Percentiles rank a stretch among this genome's conserved stretches.
Evolutionary conservation across 1,140 invertebrate species (phyloP).

Genomic region (Drosophila triauraria): DNA sequence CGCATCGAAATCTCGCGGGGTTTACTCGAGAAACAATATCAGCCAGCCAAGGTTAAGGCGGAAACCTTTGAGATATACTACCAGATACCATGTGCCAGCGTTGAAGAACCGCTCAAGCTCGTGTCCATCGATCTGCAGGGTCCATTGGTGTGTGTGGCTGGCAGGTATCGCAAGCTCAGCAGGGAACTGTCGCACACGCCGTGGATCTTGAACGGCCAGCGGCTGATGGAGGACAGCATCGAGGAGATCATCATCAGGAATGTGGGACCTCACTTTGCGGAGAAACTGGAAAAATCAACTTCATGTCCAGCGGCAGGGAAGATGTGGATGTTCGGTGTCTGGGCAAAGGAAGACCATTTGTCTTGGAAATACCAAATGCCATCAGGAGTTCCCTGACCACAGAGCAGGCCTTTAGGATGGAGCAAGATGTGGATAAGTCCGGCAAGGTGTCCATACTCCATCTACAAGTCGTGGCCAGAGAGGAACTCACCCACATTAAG

Average conservation of each 20-base stretch:
- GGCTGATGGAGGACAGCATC: slow-evolving; percentile 93
- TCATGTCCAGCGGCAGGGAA: slow-evolving; percentile 96
- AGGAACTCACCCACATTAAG: slow-evolving; percentile 91
- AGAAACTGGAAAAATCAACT: slow-evolving; percentile 86
- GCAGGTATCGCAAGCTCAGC: slow-evolving; percentile 95
- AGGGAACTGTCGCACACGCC: slow-evolving; percentile 96
- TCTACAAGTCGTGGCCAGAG: slow-evolving; percentile 89
- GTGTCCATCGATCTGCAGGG: slow-evolving; percentile 86
- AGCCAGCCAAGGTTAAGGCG: slow-evolving; percentile 77
- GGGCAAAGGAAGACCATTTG: slow-evolving; percentile 94
- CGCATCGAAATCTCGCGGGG: slow-evolving; percentile 86
- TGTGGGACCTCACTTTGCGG: slow-evolving; percentile 86
- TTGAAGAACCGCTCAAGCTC: slow-evolving; percentile 78
- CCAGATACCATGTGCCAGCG: slow-evolving; percentile 85
- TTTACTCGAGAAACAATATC: slow-evolving; percentile 86
- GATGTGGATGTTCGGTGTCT: slow-evolving; percentile 95
- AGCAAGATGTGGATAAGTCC: slow-evolving; percentile 88
- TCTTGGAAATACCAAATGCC: slow-evolving; percentile 92
- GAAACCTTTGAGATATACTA: slow-evolving; percentile 86
- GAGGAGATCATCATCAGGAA: slow-evolving; percentile 94
- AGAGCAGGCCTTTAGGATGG: slow-evolving; percentile 84
- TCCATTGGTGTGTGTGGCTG: slow-evolving; percentile 88
- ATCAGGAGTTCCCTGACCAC: slow-evolving; percentile 86
- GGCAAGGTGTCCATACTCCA: slow-evolving; percentile 88
- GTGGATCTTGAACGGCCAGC: slow-evolving; percentile 94